phyloP scores from a whole-genome alignment of 2,888 invertebrate genomes.

The Machimus rusticus region DNA sequence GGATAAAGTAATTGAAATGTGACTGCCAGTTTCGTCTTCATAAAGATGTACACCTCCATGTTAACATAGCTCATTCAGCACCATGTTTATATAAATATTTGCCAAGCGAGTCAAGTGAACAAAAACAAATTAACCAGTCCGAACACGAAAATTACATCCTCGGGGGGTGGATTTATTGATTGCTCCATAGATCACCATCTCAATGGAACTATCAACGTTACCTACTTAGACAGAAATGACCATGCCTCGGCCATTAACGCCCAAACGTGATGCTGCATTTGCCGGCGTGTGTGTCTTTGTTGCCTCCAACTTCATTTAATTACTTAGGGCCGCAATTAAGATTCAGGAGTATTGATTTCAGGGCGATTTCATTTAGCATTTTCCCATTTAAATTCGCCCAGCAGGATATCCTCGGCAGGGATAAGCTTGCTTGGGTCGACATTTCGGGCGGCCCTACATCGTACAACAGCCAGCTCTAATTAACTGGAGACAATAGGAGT shows the following conservation, averaged over 20 bases:
- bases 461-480: not conserved
- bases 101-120: not conserved
- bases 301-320: not conserved
- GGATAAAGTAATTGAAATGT: not conserved
- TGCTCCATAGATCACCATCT: not conserved
- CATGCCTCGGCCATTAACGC: not conserved
- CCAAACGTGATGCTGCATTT: not conserved
- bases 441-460: not conserved
- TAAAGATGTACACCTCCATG: not conserved
- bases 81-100: not conserved
- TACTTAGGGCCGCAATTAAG: constrained; percentile 1
- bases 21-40: not conserved
- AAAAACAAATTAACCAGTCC: not conserved
- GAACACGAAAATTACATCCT: not conserved
- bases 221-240: not conserved
- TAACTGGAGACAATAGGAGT: not conserved
- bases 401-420: not conserved
- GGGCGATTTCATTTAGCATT: not conserved
- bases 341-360: constrained; percentile 5
- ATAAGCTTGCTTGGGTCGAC: not conserved
- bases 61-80: not conserved
- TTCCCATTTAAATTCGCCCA: not conserved
- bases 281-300: not conserved
- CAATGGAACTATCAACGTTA: not conserved
- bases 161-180: not conserved